Base-by-base conservation (phyloP, 2,888 invertebrate genomes). In the Apoderus coryli region DNA sequence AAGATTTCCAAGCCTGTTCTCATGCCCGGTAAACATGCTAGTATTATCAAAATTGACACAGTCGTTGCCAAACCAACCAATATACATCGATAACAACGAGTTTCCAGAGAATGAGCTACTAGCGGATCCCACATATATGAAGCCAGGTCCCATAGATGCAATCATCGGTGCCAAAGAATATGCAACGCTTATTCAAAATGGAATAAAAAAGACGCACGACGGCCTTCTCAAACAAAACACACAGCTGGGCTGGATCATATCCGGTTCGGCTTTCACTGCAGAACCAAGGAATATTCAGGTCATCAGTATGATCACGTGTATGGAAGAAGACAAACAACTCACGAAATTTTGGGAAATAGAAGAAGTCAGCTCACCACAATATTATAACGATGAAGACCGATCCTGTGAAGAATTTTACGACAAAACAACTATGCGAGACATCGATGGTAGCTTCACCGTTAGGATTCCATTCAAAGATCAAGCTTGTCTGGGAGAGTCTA, bases 391-490 rank as follows among this genome's bases (percentile, higher is more conserved):
- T 12, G 35, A 39, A 25, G 37, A 39, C 9, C 14, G 22, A 31
- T 7, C 13, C 7, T 39, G 38, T 31, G 35, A 39, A 31, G 12
- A 22, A 9, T 14, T 29, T 9, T 39, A 19, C 19, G 10, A 24
- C 6, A 4, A 24, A 16, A 36, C 22, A 3, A 16, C 23, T 5
- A 27, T 7, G 2, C 3, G 34, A 25, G 22, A 34, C 22, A 12
- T 15, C 19, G 11, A 27, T 9, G 38, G 38, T 2, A 31, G 14
- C 22, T 38, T 28, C 10, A 37, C 32, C 6, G 38, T 38, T 0
- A 19, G 7, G 14, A 25, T 38, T n/a, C 34, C 34, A 24, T 32
- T 40, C 19, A 34, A 34, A 22, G 3, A 6, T 4, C 6, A 19
- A 4, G 4, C 10, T 3, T 16, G 16, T 11, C 10, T 36, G 1